phyloP scores from a whole-genome alignment of 92 coral and sea anemone species.

The Actinostola sp. region DNA sequence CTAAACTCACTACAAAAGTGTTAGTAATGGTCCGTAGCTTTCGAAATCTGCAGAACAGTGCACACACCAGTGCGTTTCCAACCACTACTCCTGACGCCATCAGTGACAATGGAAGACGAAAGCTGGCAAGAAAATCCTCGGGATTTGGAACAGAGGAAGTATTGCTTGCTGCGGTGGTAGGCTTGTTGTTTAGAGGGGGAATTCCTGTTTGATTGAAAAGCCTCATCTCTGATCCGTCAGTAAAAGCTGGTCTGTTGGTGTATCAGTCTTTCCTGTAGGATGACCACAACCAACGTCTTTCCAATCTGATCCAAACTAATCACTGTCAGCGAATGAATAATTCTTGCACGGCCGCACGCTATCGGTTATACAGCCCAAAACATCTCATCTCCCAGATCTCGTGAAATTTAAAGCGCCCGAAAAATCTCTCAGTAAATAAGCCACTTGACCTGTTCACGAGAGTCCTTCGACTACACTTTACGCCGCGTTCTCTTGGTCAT shows the following conservation, averaged over 20 bases:
- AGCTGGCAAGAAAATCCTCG: neutral
- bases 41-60: conserved; percentile 62
- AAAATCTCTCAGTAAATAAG: conserved; percentile 12
- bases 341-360: neutral
- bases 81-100: conserved; percentile 76
- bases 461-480: neutral
- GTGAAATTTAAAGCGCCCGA: conserved; percentile 15
- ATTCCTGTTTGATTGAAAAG: conserved; percentile 8
- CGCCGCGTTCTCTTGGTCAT: neutral
- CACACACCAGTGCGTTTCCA: conserved; percentile 81
- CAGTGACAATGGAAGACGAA: conserved; percentile 45
- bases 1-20: conserved; percentile 84
- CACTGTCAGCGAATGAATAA: neutral
- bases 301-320: neutral
- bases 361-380: neutral
- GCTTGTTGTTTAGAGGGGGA: neutral
- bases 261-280: too few relatives aligned
- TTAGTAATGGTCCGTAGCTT: conserved; percentile 83
- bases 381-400: neutral
- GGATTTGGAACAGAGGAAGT: neutral
- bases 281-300: neutral
- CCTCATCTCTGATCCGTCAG: neutral
- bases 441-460: conserved; percentile 32
- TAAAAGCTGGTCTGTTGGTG: neutral
- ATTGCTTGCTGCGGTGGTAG: neutral